These are phyloP conservation scores for Bufo gargarizans DNA, from an alignment of 2,113 vertebrate species.

Conservation along the genomic window DNA sequence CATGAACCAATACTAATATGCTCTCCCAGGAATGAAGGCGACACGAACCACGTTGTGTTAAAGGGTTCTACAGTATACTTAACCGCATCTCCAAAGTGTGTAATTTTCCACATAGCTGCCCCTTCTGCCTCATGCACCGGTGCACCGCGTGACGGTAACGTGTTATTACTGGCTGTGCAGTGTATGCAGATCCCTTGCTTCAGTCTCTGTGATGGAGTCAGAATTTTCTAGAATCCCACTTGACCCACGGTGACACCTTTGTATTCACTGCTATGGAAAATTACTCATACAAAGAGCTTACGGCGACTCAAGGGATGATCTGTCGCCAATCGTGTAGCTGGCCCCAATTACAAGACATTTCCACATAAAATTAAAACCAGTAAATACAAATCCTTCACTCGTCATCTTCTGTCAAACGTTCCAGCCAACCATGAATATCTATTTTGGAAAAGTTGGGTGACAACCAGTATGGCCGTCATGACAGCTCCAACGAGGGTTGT, in stretches of 20 bases:
- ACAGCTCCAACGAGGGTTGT: too few relatives aligned
- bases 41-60: background rate
- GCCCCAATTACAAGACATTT: background rate
- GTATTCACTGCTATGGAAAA: background rate
- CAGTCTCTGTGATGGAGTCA: background rate
- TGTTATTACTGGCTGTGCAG: constrained; percentile 44
- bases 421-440: background rate
- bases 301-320: background rate
- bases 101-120: constrained; percentile 38
- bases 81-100: background rate
- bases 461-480: background rate
- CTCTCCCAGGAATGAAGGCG: background rate
- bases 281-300: background rate
- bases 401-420: background rate
- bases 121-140: constrained; percentile 22
- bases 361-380: too few relatives aligned
- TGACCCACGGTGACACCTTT: constrained; percentile 32
- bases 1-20: background rate
- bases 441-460: background rate
- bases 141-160: constrained; percentile 36
- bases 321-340: background rate
- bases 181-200: constrained; percentile 24
- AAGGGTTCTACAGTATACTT: background rate
- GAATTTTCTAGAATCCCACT: background rate
- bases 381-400: background rate